phyloP scores from a whole-genome alignment of 2,888 invertebrate genomes.

The Griposia aprilina region DNA sequence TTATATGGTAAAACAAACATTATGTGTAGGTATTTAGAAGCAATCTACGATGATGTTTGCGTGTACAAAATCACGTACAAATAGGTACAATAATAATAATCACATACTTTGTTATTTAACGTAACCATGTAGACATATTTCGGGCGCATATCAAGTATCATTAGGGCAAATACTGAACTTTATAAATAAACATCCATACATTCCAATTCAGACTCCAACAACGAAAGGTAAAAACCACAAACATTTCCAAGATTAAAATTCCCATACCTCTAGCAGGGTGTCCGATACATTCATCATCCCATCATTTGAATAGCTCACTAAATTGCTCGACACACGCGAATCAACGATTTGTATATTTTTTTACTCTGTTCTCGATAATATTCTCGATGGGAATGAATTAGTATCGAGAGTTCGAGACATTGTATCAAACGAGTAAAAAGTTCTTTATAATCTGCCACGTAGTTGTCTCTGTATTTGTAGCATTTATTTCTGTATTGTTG shows the following conservation, averaged over 20 bases:
- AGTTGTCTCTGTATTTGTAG: constrained; percentile 39
- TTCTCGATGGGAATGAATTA: constrained; percentile 64
- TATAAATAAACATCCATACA: constrained; percentile 12
- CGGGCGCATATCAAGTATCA: constrained; percentile 5
- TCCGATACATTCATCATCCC: constrained; percentile 76
- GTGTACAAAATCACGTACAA: not conserved
- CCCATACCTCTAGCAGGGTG: constrained; percentile 48
- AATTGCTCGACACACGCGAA: constrained; percentile 83
- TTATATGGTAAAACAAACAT: not conserved
- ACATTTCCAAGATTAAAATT: constrained; percentile 33
- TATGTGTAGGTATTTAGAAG: not conserved
- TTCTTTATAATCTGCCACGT: constrained; percentile 32
- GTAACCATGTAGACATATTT: not conserved
- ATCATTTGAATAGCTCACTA: constrained; percentile 77
- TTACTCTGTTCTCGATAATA: constrained; percentile 71
- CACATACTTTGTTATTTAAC: not conserved
- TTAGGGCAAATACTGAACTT: constrained; percentile 3
- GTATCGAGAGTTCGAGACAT: constrained; percentile 60
- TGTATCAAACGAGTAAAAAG: constrained; percentile 51
- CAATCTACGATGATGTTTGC: constrained; percentile 5
- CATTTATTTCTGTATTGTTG: constrained; percentile 12
- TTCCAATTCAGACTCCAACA: constrained; percentile 24
- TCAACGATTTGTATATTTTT: constrained; percentile 76
- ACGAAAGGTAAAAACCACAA: constrained; percentile 17
- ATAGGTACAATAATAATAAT: not conserved